Percentiles rank a stretch among this genome's conserved stretches.
phyloP scores from a whole-genome alignment of 2,888 invertebrate species.

The Andrena bicolor region DNA sequence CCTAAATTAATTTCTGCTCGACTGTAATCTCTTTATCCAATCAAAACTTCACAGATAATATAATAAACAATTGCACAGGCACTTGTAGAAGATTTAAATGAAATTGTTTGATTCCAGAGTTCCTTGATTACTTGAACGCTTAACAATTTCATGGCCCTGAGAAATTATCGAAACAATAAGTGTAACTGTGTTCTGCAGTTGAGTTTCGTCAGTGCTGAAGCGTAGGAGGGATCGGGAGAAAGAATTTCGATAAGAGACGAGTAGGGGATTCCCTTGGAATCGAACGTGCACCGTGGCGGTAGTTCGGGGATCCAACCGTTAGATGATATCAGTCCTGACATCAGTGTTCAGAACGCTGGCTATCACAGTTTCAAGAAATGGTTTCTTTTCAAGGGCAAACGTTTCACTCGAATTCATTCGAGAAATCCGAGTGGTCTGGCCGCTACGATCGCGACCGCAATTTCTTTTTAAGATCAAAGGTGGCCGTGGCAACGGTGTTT shows the following conservation, averaged over 20 bases:
- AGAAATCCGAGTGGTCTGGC: neutral
- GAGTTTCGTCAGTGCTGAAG: no score
- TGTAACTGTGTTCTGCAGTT: no score
- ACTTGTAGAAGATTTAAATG: no score
- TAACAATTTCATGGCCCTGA: no score
- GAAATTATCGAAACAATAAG: no score
- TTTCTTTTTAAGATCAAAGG: slow-evolving; percentile 22
- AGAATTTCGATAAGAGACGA: slow-evolving; percentile 2
- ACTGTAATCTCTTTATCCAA: no score
- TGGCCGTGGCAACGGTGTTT: neutral
- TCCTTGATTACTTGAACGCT: no score
- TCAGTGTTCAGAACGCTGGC: neutral
- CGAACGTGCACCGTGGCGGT: neutral
- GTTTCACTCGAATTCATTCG: slow-evolving; percentile 13
- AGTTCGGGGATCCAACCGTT: neutral
- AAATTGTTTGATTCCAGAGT: no score
- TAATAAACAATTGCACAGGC: no score
- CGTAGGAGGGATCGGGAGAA: neutral
- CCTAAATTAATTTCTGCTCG: no score
- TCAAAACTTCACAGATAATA: no score
- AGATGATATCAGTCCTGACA: neutral
- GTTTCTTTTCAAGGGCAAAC: slow-evolving; percentile 1
- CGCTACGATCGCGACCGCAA: slow-evolving; percentile 17
- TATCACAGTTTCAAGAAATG: neutral
- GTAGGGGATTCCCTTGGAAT: neutral